Evolutionary conservation across 1,140 invertebrate species (phyloP).

Genomic region (Pygmarrhopalites habei): DNA sequence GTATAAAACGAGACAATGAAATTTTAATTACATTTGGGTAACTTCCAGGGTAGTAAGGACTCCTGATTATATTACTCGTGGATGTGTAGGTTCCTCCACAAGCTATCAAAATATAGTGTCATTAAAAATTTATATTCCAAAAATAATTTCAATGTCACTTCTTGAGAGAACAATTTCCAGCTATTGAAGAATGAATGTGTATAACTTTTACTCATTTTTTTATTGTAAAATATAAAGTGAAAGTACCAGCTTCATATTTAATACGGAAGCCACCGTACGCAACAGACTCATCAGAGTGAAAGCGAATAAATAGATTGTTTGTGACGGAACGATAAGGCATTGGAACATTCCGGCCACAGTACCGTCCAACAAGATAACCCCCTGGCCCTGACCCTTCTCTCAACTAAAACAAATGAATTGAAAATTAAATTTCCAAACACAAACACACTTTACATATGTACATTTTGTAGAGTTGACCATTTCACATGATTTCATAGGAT

Average conservation of each 20-base stretch:
- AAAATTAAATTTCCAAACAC: too few species aligned
- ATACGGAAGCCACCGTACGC: conserved; percentile 55
- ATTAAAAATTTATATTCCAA: conserved; percentile 7
- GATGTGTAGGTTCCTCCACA: conserved; percentile 59
- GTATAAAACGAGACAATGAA: too few species aligned
- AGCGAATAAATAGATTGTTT: conserved; percentile 60
- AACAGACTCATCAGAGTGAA: conserved; percentile 54
- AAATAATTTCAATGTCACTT: conserved; percentile 24
- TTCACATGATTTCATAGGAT: too few species aligned
- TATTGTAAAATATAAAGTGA: too few species aligned
- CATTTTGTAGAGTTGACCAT: too few species aligned
- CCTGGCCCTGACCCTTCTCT: conserved; percentile 58
- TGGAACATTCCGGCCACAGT: conserved; percentile 55
- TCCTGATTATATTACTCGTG: conserved; percentile 54
- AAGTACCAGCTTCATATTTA: conserved; percentile 50
- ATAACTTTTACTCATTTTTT: too few species aligned
- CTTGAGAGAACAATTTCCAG: too few species aligned
- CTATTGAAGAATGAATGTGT: too few species aligned
- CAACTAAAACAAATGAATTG: too few species aligned
- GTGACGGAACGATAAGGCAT: conserved; percentile 50
- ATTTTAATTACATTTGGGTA: too few species aligned
- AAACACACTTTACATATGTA: too few species aligned
- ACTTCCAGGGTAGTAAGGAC: conserved; percentile 68
- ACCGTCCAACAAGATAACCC: conserved; percentile 58
- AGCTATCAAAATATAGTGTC: conserved; percentile 43